A percentile compares a stretch with the other conserved stretches of the same genome.
Conservation (phyloP, 1,140 invertebrate species). For the Nilaparvata lugens region DNA sequence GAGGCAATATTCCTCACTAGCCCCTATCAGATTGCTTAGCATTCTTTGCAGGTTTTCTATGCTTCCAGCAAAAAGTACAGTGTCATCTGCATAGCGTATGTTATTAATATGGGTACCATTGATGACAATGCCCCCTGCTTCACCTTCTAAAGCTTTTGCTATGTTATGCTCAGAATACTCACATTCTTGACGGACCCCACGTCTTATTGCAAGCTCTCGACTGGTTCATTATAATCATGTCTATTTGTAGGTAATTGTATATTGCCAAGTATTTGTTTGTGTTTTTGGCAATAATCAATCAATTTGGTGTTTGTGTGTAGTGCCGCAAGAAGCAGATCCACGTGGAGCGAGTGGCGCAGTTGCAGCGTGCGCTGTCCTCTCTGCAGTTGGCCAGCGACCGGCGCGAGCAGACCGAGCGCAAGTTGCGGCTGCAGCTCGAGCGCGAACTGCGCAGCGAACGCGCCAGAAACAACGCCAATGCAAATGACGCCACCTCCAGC, state of each 20-base stretch:
- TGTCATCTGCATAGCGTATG: constrained; percentile 16
- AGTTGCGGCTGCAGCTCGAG: constrained; percentile 68
- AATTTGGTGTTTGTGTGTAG: too few relatives aligned
- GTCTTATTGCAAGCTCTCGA: background rate
- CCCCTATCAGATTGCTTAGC: constrained; percentile 4
- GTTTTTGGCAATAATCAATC: too few relatives aligned
- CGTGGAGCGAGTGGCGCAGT: constrained; percentile 71
- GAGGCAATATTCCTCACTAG: constrained; percentile 8
- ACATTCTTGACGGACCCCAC: constrained; percentile 12
- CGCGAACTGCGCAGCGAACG: constrained; percentile 62
- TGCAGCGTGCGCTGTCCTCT: constrained; percentile 74
- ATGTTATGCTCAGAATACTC: background rate
- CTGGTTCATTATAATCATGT: too few relatives aligned
- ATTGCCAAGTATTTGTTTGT: too few relatives aligned
- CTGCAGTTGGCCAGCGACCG: constrained; percentile 74
- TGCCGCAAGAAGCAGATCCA: constrained; percentile 75
- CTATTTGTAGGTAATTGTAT: too few relatives aligned
- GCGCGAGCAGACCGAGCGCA: constrained; percentile 72
- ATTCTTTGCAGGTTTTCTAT: constrained; percentile 11
- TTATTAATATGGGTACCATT: constrained; percentile 8
- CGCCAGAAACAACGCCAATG: constrained; percentile 31
- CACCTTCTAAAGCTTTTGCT: background rate
- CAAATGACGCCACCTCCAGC: too few relatives aligned
- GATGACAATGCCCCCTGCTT: background rate
- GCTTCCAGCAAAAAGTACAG: constrained; percentile 13